Percentiles rank a stretch among this genome's conserved stretches.
Evolutionary conservation across 2,888 invertebrate species (phyloP).

Genomic region (Gortyna flavago): DNA sequence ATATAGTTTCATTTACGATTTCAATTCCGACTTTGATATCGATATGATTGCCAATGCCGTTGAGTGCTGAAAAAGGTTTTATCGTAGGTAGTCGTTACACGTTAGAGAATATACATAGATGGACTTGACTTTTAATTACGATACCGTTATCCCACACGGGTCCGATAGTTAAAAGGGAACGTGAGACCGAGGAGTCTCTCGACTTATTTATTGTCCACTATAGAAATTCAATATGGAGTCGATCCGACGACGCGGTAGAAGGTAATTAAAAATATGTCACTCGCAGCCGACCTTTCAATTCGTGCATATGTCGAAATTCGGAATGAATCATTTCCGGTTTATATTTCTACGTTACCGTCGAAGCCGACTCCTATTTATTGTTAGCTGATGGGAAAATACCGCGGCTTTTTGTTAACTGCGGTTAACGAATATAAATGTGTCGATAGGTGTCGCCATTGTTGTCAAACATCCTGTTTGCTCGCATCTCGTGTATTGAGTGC

Average conservation of each 20-base stretch:
- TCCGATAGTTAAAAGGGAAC: constrained; percentile 71
- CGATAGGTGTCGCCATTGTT: constrained; percentile 35
- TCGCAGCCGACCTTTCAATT: constrained; percentile 88
- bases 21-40: constrained; percentile 39
- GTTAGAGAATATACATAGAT: constrained; percentile 54
- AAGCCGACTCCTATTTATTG: constrained; percentile 57
- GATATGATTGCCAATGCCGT: constrained; percentile 40
- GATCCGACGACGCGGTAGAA: constrained; percentile 83
- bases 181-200: constrained; percentile 71
- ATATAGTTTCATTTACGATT: constrained; percentile 46
- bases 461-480: constrained; percentile 29
- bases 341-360: constrained; percentile 80
- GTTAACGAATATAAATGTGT: constrained; percentile 55
- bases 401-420: constrained; percentile 62
- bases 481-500: constrained; percentile 39
- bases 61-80: constrained; percentile 48
- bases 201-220: constrained; percentile 86
- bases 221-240: constrained; percentile 85
- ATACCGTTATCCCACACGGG: constrained; percentile 66
- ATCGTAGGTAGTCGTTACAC: constrained; percentile 46
- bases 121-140: constrained; percentile 74
- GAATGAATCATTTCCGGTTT: constrained; percentile 88
- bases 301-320: constrained; percentile 88
- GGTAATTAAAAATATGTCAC: constrained; percentile 90
- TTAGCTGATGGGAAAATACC: constrained; percentile 63